phyloP scores from a whole-genome alignment of 2,113 vertebrate species.

The Bos indicus region DNA sequence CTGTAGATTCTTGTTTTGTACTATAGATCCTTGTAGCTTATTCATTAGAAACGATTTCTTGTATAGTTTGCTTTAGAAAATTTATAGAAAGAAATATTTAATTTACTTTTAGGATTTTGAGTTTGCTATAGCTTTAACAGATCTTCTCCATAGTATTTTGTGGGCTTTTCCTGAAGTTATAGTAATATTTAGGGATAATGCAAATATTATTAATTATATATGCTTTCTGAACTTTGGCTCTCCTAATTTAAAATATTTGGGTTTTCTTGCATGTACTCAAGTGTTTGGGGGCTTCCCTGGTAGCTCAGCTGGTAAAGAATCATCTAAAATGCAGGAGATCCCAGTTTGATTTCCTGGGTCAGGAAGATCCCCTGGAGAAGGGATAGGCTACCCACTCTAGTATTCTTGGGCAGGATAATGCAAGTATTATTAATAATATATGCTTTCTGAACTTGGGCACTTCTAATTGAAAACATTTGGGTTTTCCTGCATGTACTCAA shows the following conservation, averaged over 20 bases:
- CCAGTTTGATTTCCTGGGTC: not conserved
- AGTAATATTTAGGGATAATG: not conserved
- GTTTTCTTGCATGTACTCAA: not conserved
- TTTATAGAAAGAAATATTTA: not conserved
- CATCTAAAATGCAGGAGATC: not conserved
- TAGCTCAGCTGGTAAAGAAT: not conserved
- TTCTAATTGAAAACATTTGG: not conserved
- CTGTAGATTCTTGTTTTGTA: not conserved
- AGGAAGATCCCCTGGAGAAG: not conserved
- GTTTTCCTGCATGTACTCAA: not conserved
- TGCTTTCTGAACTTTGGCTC: not conserved
- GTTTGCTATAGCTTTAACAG: constrained; percentile 15
- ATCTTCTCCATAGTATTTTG: not conserved
- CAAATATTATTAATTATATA: not conserved
- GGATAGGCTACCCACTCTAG: not conserved
- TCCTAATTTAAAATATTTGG: not conserved
- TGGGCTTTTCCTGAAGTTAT: not conserved
- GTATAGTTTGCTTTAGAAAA: constrained; percentile 4
- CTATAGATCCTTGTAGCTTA: not conserved
- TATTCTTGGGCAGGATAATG: not conserved
- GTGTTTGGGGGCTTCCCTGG: not conserved
- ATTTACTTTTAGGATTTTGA: not conserved
- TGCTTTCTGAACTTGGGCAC: not conserved
- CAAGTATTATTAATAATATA: not conserved
- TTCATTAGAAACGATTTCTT: not conserved